A percentile compares a stretch with the other conserved stretches of the same genome.
Evolutionary conservation across 92 coral and sea anemone species (phyloP).

Genomic region (Zoanthus solanderi): DNA sequence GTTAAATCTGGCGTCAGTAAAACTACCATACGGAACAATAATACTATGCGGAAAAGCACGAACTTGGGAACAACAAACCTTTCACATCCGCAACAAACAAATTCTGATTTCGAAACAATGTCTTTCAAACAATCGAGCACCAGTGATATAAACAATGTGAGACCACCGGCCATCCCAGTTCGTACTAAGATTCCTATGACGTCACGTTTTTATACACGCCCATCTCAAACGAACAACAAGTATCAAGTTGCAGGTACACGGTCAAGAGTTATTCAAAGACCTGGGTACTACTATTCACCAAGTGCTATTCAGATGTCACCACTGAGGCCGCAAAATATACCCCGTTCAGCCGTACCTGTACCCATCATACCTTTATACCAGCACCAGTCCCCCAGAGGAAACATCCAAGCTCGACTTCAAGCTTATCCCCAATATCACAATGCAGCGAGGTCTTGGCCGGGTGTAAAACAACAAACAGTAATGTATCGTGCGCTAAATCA

Average conservation of each 20-base stretch:
- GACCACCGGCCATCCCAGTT: constrained; percentile 43
- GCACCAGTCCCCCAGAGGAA: constrained; percentile 31
- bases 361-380: constrained; percentile 30
- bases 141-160: neutral
- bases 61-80: neutral
- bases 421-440: constrained; percentile 14
- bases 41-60: neutral
- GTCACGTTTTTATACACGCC: neutral
- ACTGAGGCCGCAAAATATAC: constrained; percentile 6
- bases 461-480: neutral
- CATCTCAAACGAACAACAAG: neutral
- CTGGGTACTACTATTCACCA: constrained; percentile 23
- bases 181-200: constrained; percentile 19
- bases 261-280: constrained; percentile 19
- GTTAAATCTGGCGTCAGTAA: neutral
- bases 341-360: constrained; percentile 26
- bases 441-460: neutral
- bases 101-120: neutral
- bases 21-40: neutral
- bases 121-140: neutral
- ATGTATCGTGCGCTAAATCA: constrained; percentile 16
- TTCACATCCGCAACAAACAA: neutral
- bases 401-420: constrained; percentile 9
- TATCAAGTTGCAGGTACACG: constrained; percentile 4
- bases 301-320: neutral